Evolutionary conservation across 2,113 vertebrate species (phyloP).

Genomic region (Catharus minimus): DNA sequence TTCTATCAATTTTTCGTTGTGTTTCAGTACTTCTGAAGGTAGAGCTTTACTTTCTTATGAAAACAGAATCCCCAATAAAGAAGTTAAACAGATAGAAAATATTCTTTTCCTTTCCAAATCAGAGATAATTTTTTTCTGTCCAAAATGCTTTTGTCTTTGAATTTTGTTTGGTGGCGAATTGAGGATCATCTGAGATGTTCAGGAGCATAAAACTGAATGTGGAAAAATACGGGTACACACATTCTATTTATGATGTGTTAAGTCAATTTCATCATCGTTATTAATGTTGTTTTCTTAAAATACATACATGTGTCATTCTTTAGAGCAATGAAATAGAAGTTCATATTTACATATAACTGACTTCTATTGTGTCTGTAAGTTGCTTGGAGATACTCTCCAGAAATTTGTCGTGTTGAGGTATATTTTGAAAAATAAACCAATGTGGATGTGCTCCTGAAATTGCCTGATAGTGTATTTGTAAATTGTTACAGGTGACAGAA

Average conservation of each 20-base stretch:
- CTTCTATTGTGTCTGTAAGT: background rate
- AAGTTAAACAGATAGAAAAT: background rate
- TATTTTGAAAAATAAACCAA: background rate
- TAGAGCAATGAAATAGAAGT: background rate
- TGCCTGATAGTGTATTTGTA: background rate
- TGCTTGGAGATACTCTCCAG: background rate
- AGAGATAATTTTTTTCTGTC: background rate
- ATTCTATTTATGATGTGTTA: background rate
- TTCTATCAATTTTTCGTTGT: background rate
- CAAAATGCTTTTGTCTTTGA: background rate
- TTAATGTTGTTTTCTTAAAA: background rate
- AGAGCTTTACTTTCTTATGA: background rate
- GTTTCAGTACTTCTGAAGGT: background rate
- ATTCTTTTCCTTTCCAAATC: background rate
- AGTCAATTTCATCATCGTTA: background rate
- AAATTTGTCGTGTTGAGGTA: background rate
- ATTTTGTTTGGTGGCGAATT: background rate
- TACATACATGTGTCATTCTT: background rate
- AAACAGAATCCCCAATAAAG: background rate
- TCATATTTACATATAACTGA: background rate
- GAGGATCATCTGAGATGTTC: background rate
- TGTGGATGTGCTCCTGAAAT: background rate
- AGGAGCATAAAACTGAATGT: background rate
- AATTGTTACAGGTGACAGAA: conserved; percentile 74
- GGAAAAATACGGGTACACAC: background rate